Conservation (phyloP, 2,113 vertebrate genomes). For the Okapia johnstoni region DNA sequence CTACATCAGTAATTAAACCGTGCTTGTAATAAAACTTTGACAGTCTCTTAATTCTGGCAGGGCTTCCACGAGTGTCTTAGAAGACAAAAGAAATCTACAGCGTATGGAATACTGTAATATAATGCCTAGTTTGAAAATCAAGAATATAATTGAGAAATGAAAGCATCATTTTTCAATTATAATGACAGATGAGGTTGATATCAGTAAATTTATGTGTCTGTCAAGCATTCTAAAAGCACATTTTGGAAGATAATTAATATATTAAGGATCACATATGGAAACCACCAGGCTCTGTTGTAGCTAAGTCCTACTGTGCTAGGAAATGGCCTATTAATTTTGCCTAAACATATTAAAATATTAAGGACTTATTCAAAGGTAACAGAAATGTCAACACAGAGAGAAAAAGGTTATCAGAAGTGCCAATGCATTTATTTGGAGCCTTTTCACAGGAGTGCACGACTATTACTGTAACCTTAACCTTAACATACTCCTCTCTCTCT, state of each 20-base stretch:
- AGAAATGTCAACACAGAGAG: not conserved
- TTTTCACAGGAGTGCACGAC: not conserved
- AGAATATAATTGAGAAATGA: not conserved
- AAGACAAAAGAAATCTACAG: conserved; percentile 28
- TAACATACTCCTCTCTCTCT: not conserved
- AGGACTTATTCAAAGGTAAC: conserved; percentile 9
- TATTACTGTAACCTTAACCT: not conserved
- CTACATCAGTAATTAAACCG: not conserved
- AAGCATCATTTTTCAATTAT: conserved; percentile 3
- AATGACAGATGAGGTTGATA: conserved; percentile 38
- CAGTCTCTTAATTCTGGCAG: conserved; percentile 4
- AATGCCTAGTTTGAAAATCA: conserved; percentile 3
- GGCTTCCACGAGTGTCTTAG: not conserved
- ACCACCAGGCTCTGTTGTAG: not conserved
- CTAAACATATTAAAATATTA: conserved; percentile 33
- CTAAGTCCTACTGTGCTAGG: not conserved
- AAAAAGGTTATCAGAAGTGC: conserved; percentile 18
- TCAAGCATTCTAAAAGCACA: conserved; percentile 29
- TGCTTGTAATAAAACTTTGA: not conserved
- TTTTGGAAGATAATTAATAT: conserved; percentile 5
- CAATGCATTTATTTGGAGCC: not conserved
- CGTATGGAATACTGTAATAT: not conserved
- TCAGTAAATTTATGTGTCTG: conserved; percentile 1
- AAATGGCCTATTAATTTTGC: not conserved
- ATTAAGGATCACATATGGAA: conserved; percentile 19